These are phyloP conservation scores for Empidonax traillii DNA, from an alignment of 2,113 vertebrate species.

Conservation along the genomic window DNA sequence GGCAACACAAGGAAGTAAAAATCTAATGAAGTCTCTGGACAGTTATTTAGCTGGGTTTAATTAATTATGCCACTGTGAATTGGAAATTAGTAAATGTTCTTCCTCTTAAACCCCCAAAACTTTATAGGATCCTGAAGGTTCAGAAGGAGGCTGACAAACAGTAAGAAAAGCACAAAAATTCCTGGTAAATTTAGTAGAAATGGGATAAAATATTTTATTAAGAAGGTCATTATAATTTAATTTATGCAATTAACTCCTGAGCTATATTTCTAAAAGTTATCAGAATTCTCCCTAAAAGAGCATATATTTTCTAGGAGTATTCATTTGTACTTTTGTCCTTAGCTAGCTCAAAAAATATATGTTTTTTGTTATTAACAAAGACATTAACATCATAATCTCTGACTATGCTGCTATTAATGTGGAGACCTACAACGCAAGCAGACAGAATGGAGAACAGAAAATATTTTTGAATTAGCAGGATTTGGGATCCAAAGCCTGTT, in stretches of 20 bases:
- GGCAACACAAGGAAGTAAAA: slow-evolving; percentile 10
- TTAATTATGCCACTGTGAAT: slow-evolving; percentile 25
- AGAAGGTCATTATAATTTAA: not conserved
- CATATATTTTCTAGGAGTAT: not conserved
- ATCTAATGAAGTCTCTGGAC: slow-evolving; percentile 20
- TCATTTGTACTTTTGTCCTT: not conserved
- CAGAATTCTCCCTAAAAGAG: not conserved
- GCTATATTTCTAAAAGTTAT: not conserved
- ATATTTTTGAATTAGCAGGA: not conserved
- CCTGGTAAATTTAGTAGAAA: not conserved
- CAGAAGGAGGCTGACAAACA: not conserved
- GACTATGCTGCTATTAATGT: not conserved
- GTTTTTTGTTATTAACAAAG: not conserved
- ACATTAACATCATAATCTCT: not conserved
- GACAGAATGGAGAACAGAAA: not conserved
- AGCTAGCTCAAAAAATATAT: not conserved
- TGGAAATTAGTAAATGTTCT: slow-evolving; percentile 9
- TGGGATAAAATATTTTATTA: not conserved
- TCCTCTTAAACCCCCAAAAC: not conserved
- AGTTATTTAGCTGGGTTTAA: slow-evolving; percentile 44
- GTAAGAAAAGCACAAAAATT: not conserved
- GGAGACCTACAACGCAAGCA: not conserved
- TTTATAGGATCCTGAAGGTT: not conserved
- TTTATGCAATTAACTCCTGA: not conserved
- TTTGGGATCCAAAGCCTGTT: not conserved